Conservation (phyloP, 2,888 invertebrate genomes). For the Drosophila nigricruria region DNA sequence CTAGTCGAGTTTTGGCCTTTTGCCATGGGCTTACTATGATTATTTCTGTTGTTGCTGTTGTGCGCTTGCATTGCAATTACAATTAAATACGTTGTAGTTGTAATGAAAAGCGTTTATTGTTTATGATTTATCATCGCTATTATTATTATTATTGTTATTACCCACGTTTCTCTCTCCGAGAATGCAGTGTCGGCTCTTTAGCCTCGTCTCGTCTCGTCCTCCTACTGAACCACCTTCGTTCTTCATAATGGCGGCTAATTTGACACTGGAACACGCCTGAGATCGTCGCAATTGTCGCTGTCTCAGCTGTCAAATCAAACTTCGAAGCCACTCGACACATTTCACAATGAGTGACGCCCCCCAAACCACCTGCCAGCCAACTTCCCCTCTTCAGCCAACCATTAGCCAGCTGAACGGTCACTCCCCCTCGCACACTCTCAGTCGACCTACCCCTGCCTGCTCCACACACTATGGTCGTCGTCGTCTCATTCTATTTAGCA, state of each 20-base stretch:
- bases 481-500: constrained; percentile 70
- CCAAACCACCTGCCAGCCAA: background rate
- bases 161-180: constrained; percentile 16
- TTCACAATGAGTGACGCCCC: constrained; percentile 51
- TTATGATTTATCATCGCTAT: constrained; percentile 69
- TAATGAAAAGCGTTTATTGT: constrained; percentile 60
- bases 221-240: constrained; percentile 26
- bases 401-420: constrained; percentile 12
- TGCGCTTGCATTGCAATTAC: constrained; percentile 52
- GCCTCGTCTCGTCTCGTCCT: constrained; percentile 7
- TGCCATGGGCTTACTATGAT: constrained; percentile 14
- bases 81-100: constrained; percentile 50
- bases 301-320: constrained; percentile 73
- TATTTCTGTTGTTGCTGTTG: constrained; percentile 15
- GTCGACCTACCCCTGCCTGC: background rate
- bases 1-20: background rate
- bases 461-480: background rate
- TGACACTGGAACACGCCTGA: constrained; percentile 75
- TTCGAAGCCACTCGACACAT: constrained; percentile 65
- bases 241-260: constrained; percentile 69
- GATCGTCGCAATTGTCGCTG: constrained; percentile 35
- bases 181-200: background rate
- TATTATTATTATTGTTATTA: constrained; percentile 58
- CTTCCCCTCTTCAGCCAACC: background rate
- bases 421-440: background rate